phyloP scores from a whole-genome alignment of 2,888 invertebrate species.

The Polia nebulosa region DNA sequence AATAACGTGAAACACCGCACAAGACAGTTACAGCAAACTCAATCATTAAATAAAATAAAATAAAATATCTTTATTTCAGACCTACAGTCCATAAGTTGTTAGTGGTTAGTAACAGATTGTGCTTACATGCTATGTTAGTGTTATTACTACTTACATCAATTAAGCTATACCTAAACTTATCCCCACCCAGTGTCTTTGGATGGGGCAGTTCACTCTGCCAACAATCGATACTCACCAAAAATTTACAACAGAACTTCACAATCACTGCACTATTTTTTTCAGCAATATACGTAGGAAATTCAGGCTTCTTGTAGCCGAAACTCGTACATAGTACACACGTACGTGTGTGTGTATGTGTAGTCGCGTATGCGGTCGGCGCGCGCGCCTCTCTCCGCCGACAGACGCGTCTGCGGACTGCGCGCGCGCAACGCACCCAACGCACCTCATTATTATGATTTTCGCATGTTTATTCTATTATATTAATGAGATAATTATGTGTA shows the following conservation, averaged over 20 bases:
- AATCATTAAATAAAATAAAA: too few relatives aligned
- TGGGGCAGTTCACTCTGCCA: too few relatives aligned
- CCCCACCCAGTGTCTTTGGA: too few relatives aligned
- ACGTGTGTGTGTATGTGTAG: conserved; percentile 8
- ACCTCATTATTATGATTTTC: conserved; percentile 55
- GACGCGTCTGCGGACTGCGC: conserved; percentile 30
- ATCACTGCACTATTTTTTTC: conserved; percentile 37
- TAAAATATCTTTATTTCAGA: too few relatives aligned
- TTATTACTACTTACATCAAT: too few relatives aligned
- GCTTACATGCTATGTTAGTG: too few relatives aligned
- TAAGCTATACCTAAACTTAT: too few relatives aligned
- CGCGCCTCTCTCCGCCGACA: conserved; percentile 57
- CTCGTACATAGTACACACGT: neutral
- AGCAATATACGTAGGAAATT: conserved; percentile 24
- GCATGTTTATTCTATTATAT: conserved; percentile 30
- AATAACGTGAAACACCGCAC: neutral
- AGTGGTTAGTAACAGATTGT: too few relatives aligned
- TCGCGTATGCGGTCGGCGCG: conserved; percentile 56
- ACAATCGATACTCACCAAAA: conserved; percentile 51
- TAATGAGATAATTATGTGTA: neutral
- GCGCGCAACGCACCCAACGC: conserved; percentile 37
- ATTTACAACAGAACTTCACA: conserved; percentile 28
- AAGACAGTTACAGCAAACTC: neutral
- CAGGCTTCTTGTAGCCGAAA: conserved; percentile 13
- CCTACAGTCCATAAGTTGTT: too few relatives aligned